phyloP scores from a whole-genome alignment of 2,888 invertebrate species.

The Podabrus alpinus region DNA sequence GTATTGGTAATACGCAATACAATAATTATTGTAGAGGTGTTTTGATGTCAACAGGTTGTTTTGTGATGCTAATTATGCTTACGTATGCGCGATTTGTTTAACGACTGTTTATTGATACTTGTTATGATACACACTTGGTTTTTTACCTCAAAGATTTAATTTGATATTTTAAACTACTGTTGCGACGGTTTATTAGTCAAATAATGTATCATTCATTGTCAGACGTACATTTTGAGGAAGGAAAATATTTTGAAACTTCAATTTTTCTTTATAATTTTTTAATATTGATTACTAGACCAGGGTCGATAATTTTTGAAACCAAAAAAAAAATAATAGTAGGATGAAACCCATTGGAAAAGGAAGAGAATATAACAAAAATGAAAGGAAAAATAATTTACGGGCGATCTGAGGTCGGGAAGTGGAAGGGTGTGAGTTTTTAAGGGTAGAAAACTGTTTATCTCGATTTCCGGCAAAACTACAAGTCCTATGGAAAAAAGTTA shows the following conservation, averaged over 20 bases:
- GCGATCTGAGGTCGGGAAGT: too few relatives aligned
- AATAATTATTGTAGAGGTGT: not conserved
- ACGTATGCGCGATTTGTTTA: not conserved
- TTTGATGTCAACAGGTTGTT: not conserved
- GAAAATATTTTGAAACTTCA: not conserved
- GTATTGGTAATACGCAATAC: not conserved
- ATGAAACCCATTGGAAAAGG: too few relatives aligned
- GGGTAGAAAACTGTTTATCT: too few relatives aligned
- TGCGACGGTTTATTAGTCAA: not conserved
- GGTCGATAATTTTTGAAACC: too few relatives aligned
- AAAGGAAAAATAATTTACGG: too few relatives aligned
- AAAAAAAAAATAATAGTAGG: too few relatives aligned
- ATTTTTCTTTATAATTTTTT: not conserved
- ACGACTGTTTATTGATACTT: not conserved
- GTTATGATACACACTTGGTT: not conserved
- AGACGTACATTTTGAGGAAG: not conserved
- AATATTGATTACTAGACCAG: too few relatives aligned
- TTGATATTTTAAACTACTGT: not conserved
- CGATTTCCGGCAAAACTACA: too few relatives aligned
- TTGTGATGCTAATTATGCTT: not conserved
- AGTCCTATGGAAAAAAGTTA: too few relatives aligned
- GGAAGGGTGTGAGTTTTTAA: too few relatives aligned
- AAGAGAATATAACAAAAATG: too few relatives aligned
- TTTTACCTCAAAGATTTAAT: not conserved
- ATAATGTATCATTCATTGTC: not conserved